phyloP scores from a whole-genome alignment of 2,888 invertebrate species.

The Sialis lutaria region DNA sequence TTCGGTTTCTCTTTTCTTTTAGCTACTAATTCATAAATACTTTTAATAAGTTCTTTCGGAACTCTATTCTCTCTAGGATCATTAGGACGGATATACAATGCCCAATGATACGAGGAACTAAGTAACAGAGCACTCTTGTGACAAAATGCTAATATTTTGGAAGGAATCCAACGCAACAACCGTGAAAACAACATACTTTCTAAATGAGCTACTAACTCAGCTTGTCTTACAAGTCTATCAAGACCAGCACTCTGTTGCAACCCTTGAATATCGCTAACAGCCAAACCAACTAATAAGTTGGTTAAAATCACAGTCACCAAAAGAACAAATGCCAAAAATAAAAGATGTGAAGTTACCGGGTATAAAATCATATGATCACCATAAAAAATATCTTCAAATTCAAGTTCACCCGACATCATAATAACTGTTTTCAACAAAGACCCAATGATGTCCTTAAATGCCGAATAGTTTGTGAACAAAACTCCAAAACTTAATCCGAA shows the following conservation, averaged over 20 bases:
- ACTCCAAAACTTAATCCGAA: conserved; percentile 71
- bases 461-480: conserved; percentile 56
- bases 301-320: conserved; percentile 68
- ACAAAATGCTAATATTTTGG: conserved; percentile 42
- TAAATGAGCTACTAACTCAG: conserved; percentile 62
- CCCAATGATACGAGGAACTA: conserved; percentile 53
- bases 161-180: conserved; percentile 37
- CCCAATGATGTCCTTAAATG: conserved; percentile 45
- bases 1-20: conserved; percentile 43
- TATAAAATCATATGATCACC: conserved; percentile 34
- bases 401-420: conserved; percentile 80
- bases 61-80: conserved; percentile 66
- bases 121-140: conserved; percentile 59
- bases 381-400: conserved; percentile 72
- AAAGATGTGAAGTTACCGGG: conserved; percentile 54
- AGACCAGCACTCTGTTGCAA: conserved; percentile 63
- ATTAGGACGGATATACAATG: conserved; percentile 61
- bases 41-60: conserved; percentile 56
- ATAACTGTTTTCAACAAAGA: conserved; percentile 61
- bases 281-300: conserved; percentile 68
- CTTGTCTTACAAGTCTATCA: conserved; percentile 64
- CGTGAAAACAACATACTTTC: conserved; percentile 72
- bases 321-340: conserved; percentile 60
- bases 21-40: conserved; percentile 56
- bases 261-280: conserved; percentile 73